Evolutionary conservation across 2,113 vertebrate genomes (phyloP).

Genomic region (Esox niger): DNA sequence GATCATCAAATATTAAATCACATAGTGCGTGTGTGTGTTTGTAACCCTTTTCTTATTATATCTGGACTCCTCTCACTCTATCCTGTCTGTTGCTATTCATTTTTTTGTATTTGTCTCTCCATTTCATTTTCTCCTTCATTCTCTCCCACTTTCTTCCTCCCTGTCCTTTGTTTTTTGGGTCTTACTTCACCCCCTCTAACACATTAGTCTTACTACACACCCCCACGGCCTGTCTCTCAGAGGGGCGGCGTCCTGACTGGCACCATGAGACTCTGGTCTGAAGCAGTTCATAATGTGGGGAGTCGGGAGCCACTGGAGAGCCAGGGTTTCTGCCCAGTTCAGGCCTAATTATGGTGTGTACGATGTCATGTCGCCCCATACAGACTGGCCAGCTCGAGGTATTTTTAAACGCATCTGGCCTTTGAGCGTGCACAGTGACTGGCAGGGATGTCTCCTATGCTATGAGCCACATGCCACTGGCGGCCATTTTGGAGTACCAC

Average conservation of each 20-base stretch:
- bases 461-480: too few relatives aligned
- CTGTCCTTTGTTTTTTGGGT: background rate
- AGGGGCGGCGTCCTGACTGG: background rate
- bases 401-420: background rate
- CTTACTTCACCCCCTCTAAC: background rate
- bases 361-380: background rate
- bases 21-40: background rate
- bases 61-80: too few relatives aligned
- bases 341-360: background rate
- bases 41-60: too few relatives aligned
- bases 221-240: background rate
- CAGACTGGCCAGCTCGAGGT: background rate
- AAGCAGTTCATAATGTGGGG: too few relatives aligned
- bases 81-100: too few relatives aligned
- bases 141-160: background rate
- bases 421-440: background rate
- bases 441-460: too few relatives aligned
- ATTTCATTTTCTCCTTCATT: too few relatives aligned
- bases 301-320: background rate
- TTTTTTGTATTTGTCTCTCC: too few relatives aligned
- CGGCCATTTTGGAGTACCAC: background rate
- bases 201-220: background rate
- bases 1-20: too few relatives aligned
- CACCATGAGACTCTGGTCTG: too few relatives aligned
- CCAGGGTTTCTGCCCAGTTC: background rate